Evolutionary conservation across 1,140 invertebrate species (phyloP).

Genomic region (Camponotus floridanus): DNA sequence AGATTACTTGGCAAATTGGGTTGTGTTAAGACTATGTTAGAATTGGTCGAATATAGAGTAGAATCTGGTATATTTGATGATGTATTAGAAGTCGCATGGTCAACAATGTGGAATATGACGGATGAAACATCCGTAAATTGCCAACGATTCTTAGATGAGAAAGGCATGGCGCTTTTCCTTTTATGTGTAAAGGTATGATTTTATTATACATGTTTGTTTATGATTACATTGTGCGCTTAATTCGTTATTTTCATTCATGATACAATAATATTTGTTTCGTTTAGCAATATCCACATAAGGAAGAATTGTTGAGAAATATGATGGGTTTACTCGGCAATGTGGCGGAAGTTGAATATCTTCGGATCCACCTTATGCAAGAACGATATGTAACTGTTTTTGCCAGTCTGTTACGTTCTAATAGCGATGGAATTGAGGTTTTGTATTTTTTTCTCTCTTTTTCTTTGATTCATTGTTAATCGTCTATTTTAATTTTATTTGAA

Average conservation of each 20-base stretch:
- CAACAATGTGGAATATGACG: constrained; percentile 99
- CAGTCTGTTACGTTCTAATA: constrained; percentile 92
- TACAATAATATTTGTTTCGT: constrained; percentile 68
- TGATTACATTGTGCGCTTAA: neutral
- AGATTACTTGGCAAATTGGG: constrained; percentile 95
- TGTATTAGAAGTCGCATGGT: constrained; percentile 99
- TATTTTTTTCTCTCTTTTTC: constrained; percentile 32
- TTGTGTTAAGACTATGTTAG: constrained; percentile 95
- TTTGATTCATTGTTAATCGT: neutral
- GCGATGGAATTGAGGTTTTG: constrained; percentile 96
- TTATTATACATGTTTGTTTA: constrained; percentile 11
- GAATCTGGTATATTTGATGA: constrained; percentile 94
- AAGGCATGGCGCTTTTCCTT: constrained; percentile 95
- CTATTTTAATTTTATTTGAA: neutral
- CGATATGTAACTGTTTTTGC: constrained; percentile 95
- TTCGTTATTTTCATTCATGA: constrained; percentile 22
- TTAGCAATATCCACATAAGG: constrained; percentile 94
- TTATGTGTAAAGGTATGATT: constrained; percentile 91
- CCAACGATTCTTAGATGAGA: constrained; percentile 93
- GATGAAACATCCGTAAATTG: constrained; percentile 98
- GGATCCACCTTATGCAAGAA: constrained; percentile 93
- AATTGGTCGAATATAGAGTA: constrained; percentile 92
- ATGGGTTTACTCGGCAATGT: constrained; percentile 98
- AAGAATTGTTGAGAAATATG: constrained; percentile 97
- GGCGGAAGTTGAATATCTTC: constrained; percentile 95